phyloP scores from a whole-genome alignment of 2,888 invertebrate species.

The Eurytoma adleriae region DNA sequence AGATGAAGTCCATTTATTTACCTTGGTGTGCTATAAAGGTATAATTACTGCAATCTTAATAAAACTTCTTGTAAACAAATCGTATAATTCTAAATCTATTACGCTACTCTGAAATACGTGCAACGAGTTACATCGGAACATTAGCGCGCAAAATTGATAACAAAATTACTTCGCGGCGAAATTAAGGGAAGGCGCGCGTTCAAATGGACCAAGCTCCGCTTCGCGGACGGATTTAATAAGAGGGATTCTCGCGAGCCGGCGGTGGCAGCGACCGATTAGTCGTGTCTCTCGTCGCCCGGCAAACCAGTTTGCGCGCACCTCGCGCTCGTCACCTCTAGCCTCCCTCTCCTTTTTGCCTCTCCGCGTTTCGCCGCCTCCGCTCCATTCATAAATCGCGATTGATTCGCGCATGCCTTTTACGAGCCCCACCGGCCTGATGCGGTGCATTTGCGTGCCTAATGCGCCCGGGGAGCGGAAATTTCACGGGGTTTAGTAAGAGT shows the following conservation, averaged over 20 bases:
- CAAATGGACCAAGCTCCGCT: no score
- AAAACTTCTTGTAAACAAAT: no score
- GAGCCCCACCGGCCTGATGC: background rate
- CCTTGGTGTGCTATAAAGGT: no score
- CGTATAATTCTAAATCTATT: no score
- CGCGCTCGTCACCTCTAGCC: background rate
- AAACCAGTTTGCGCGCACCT: conserved; percentile 39
- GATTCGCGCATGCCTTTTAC: conserved; percentile 8
- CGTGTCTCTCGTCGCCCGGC: conserved; percentile 8
- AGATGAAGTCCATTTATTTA: no score
- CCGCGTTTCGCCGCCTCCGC: background rate
- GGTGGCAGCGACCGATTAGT: conserved; percentile 44
- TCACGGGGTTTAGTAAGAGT: background rate
- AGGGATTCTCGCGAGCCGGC: conserved; percentile 6
- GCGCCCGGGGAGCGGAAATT: conserved; percentile 5
- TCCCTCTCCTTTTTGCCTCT: background rate
- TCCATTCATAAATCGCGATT: conserved; percentile 42
- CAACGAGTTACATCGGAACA: no score
- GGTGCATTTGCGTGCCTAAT: background rate
- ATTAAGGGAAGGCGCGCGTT: no score
- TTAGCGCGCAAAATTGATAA: no score
- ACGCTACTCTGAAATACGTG: no score
- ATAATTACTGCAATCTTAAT: no score
- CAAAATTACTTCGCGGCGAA: no score
- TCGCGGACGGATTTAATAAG: conserved; percentile 30